A percentile compares a stretch with the other conserved stretches of the same genome.
phyloP scores from a whole-genome alignment of 2,113 vertebrate species.

The Arenaria interpres region DNA sequence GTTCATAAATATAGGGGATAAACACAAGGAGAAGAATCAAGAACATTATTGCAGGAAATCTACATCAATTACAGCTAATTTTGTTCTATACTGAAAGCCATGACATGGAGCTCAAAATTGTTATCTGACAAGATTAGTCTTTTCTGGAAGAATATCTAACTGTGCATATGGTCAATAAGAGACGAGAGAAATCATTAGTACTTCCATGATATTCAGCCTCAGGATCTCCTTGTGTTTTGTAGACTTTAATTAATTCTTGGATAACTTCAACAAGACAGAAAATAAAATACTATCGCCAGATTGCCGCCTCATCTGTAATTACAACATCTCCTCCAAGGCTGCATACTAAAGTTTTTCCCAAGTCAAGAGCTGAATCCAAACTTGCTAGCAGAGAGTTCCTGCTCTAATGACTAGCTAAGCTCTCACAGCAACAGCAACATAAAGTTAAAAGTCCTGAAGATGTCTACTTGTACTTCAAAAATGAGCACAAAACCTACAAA shows the following conservation, averaged over 20 bases:
- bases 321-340: not conserved
- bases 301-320: not conserved
- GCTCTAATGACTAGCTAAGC: not conserved
- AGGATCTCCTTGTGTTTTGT: not conserved
- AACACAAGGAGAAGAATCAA: not conserved
- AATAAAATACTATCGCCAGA: not conserved
- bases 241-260: slow-evolving; percentile 8
- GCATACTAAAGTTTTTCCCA: not conserved
- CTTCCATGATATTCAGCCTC: not conserved
- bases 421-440: not conserved
- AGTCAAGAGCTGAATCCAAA: not conserved
- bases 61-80: not conserved
- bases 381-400: not conserved
- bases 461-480: not conserved
- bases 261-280: not conserved
- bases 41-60: not conserved
- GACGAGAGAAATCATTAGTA: not conserved
- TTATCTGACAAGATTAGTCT: not conserved
- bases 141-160: not conserved
- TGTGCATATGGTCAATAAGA: not conserved
- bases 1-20: not conserved
- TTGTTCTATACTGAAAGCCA: not conserved
- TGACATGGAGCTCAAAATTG: not conserved
- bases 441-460: not conserved
- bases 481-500: not conserved